Base-by-base conservation (phyloP, 2,113 vertebrate species). In the Chamaetylas fuelleborni region DNA sequence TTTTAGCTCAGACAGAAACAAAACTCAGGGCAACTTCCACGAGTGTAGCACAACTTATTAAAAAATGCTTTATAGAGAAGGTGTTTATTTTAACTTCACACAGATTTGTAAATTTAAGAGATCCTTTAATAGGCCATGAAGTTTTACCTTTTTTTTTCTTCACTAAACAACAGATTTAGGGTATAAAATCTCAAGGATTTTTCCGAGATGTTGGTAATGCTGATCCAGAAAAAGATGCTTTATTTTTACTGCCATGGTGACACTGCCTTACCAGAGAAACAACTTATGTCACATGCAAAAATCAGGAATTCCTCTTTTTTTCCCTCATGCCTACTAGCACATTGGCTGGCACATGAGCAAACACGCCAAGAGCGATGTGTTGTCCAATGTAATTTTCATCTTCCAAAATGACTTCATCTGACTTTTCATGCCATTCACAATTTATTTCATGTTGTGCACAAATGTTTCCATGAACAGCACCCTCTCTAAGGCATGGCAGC, bases 391-490 rank as follows among this genome's bases (percentile, higher is more conserved):
- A 8, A 95, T 94, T 94, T 88, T 23, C 74, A 42, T 88, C 90
- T 86, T 58, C 90, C 84, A 70, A 82, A 96, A 80, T 66, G 66
- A 88, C 93, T 94, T 94, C 34, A 47, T 70, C 56, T 65, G 94
- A 91, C 70, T 96, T 95, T 93, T 82, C 56, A 62, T 83, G 95
- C 90, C 93, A 92, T 51, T 91, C 66, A 24, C 81, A 54, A 93
- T 95, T 89, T 82, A 82, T 85, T 72, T 71, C 78, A 70, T 4
- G 42, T 53, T 86, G 67, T 38, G 71, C 79, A 95, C 61, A 66
- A 36, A 62, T 66, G 87, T 82, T 61, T 90, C 51, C 22, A 43
- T 2, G 50, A 73, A 64, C 50, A 74, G 81, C 71, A 85, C 67
- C 64, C 71, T 92, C 71, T 88, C 62, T 5, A 14, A 80, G 87